Base-by-base conservation (phyloP, 2,113 vertebrate genomes). In the Echinops telfairi region DNA sequence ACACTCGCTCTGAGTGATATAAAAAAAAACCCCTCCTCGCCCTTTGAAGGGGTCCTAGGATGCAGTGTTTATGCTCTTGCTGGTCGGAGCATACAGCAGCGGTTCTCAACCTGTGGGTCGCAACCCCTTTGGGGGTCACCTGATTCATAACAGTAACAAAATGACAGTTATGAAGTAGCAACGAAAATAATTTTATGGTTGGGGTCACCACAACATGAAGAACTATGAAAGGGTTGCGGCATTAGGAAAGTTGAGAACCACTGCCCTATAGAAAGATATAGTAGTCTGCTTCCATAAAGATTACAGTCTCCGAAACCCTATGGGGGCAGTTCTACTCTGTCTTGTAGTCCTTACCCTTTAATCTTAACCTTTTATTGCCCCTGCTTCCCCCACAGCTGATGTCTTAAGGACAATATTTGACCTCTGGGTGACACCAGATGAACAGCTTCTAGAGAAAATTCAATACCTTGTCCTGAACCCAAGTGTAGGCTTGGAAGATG, bases 381-480 rank as follows among this genome's bases (percentile, higher is more conserved):
- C 19, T 64, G 19, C 60, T 23, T 64, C 58, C 58, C 15, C 23
- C 62, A 20, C 62, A 23, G 64, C 64, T 66, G 64, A 22, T 66
- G 25, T 66, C 27, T 27, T 76, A 12, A 43, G 22, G 92, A 38
- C 94, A 23, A 20, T 71, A 66, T 91, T 57, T 83, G 22, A 73
- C 96, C 97, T 96, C 96, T 97, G 95, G 97, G 60, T 97, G 97
- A 97, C 97, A 94, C 95, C 94, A 96, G 57, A 71, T 43, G 91
- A 96, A 91, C 66, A 70, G 81, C 66, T 93, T 95, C 31, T 31
- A 47, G 90, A 27, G 76, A 10, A 1, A 4, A 8, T 20, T 90
- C 11, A 31, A 29, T 6, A 73, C 38, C 31, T 12, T 20, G 62
- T 14, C 29, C 73, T 86, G 9, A 12, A 29, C 8, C 66, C 9